These are phyloP conservation scores for Perca fluviatilis DNA, from an alignment of 2,113 vertebrate genomes.

Conservation along the genomic window DNA sequence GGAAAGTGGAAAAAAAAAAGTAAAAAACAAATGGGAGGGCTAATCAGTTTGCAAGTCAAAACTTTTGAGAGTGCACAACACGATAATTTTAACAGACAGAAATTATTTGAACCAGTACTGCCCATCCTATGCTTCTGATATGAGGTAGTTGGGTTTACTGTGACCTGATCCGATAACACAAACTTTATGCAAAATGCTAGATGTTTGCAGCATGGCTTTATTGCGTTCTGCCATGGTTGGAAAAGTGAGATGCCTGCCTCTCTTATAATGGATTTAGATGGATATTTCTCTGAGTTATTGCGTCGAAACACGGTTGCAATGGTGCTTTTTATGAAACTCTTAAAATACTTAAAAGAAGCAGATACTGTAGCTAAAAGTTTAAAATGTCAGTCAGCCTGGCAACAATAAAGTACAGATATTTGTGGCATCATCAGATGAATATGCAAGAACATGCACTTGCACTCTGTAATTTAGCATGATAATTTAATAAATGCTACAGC, in stretches of 20 bases:
- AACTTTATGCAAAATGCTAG: not conserved
- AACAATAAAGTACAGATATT: not conserved
- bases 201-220: no score
- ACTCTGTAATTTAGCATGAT: not conserved
- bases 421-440: conserved; percentile 30
- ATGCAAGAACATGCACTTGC: conserved; percentile 3
- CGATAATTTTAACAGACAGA: no score
- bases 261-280: not conserved
- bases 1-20: not conserved
- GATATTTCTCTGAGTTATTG: not conserved
- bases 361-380: not conserved
- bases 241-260: not conserved
- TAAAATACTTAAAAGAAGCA: not conserved
- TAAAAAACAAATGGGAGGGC: not conserved
- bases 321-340: not conserved
- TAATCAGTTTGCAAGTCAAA: not conserved
- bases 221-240: no score
- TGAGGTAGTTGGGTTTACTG: not conserved
- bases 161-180: not conserved
- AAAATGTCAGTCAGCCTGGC: conserved; percentile 10
- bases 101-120: no score
- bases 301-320: not conserved
- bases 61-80: not conserved
- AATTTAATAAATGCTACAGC: not conserved
- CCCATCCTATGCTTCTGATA: not conserved